A percentile compares a stretch with the other conserved stretches of the same genome.
Conservation (phyloP, 2,113 vertebrate genomes). For the Leucopsar rothschildi region DNA sequence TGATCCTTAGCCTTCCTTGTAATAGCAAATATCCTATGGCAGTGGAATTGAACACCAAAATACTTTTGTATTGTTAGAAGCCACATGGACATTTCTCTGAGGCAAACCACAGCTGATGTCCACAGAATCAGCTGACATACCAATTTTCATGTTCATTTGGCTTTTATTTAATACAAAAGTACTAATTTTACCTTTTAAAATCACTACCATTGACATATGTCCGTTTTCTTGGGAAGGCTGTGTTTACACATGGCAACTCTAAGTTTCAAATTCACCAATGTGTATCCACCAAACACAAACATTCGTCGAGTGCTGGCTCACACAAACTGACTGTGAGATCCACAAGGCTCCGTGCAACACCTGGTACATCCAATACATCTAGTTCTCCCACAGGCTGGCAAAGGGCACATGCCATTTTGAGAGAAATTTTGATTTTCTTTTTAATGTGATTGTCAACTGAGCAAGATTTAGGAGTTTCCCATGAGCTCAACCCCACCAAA, state of each 20-base stretch:
- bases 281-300: not conserved
- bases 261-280: not conserved
- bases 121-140: not conserved
- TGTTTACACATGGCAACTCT: not conserved
- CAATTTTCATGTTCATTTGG: not conserved
- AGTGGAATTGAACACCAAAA: not conserved
- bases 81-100: not conserved
- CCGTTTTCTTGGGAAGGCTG: not conserved
- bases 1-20: not conserved
- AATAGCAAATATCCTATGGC: not conserved
- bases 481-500: not conserved
- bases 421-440: not conserved
- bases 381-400: not conserved
- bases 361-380: not conserved
- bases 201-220: not conserved
- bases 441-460: not conserved
- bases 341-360: not conserved
- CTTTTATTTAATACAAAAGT: not conserved
- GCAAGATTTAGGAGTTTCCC: not conserved
- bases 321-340: not conserved
- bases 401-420: not conserved
- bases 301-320: rapidly evolving
- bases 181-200: not conserved
- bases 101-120: not conserved
- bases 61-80: not conserved